Conservation (phyloP, 2,113 vertebrate genomes). For the Petrocephalus microphthalmus region DNA sequence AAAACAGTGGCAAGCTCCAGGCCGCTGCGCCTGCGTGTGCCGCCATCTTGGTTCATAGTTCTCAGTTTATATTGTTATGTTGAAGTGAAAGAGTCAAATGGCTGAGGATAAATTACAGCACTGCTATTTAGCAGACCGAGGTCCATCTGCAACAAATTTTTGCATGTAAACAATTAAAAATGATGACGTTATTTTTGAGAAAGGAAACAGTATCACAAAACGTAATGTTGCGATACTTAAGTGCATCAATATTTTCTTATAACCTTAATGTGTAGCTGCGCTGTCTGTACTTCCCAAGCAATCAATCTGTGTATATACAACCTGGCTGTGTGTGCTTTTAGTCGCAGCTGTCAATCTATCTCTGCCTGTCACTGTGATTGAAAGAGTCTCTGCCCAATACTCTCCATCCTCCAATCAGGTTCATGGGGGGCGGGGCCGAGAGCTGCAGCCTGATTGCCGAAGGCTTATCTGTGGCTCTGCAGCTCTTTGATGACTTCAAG, state of each 20-base stretch:
- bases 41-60: neutral
- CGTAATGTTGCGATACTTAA: neutral
- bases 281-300: neutral
- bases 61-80: neutral
- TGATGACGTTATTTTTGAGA: rapidly evolving
- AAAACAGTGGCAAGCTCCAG: neutral
- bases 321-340: neutral
- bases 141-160: neutral
- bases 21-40: neutral
- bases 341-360: neutral
- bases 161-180: neutral
- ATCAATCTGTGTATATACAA: neutral
- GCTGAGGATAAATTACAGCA: neutral
- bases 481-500: slow-evolving; percentile 90
- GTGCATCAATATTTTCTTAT: neutral
- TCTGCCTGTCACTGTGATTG: neutral
- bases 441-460: slow-evolving; percentile 89
- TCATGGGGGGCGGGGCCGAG: slow-evolving; percentile 86
- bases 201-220: neutral
- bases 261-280: neutral
- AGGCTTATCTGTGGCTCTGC: slow-evolving; percentile 81
- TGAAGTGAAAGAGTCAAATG: neutral
- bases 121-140: neutral
- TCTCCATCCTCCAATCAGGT: slow-evolving; percentile 52
- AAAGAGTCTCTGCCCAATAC: neutral